Percentiles rank a stretch among this genome's conserved stretches.
These are phyloP conservation scores for Timema cristinae DNA, from an alignment of 2,888 invertebrate species.

Conservation along the genomic window DNA sequence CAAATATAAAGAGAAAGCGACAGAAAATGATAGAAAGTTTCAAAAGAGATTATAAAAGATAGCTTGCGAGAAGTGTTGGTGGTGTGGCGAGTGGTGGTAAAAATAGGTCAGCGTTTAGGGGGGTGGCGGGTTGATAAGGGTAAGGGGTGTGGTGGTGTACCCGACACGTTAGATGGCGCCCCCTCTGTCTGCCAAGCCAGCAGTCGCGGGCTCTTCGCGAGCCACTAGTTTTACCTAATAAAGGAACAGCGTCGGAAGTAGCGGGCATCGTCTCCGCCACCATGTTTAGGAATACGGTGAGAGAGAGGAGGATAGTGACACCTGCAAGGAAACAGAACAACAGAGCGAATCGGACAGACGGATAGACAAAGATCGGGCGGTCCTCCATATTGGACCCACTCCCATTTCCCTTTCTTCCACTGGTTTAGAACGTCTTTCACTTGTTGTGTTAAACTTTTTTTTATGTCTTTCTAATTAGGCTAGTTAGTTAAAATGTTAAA, in stretches of 20 bases:
- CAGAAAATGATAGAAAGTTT: constrained; percentile 18
- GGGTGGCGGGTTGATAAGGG: not conserved
- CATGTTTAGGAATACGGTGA: constrained; percentile 98
- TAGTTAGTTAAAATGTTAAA: too few species aligned
- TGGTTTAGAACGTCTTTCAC: too few species aligned
- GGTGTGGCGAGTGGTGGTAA: constrained; percentile 4
- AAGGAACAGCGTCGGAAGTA: constrained; percentile 89
- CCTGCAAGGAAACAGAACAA: constrained; percentile 54
- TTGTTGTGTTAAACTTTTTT: too few species aligned
- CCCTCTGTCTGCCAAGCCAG: constrained; percentile 24
- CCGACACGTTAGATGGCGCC: constrained; percentile 8
- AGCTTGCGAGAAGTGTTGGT: constrained; percentile 29
- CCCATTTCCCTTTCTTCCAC: too few species aligned
- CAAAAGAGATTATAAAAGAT: constrained; percentile 22
- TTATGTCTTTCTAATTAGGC: too few species aligned
- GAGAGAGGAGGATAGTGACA: constrained; percentile 93
- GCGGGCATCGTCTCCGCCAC: constrained; percentile 98
- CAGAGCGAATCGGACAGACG: not conserved
- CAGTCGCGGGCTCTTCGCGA: constrained; percentile 13
- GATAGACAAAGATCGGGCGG: too few species aligned
- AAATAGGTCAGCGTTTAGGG: not conserved
- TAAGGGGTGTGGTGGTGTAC: constrained; percentile 11
- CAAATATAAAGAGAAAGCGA: too few species aligned
- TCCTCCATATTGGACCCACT: too few species aligned
- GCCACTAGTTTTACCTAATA: constrained; percentile 58